Conservation (phyloP, 2,797 vertebrate genomes). For the Coendou prehensilis region DNA sequence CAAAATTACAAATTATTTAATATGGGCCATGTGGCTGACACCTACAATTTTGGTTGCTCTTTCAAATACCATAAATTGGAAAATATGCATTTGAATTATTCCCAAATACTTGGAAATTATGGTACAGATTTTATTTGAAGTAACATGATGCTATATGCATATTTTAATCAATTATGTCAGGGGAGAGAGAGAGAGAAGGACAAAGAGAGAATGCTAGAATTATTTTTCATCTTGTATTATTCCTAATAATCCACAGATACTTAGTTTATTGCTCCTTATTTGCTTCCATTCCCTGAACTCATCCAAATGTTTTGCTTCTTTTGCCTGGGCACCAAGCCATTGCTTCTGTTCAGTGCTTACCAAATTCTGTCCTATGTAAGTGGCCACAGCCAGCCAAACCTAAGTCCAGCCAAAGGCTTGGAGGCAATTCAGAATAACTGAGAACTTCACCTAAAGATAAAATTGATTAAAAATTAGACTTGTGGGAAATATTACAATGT, state of each 20-base stretch:
- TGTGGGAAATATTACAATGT: background rate
- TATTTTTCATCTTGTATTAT: slow-evolving; percentile 80
- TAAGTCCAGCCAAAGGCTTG: slow-evolving; percentile 85
- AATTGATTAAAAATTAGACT: slow-evolving; percentile 19
- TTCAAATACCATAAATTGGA: background rate
- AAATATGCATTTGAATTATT: background rate
- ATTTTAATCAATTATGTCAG: background rate
- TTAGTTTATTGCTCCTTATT: slow-evolving; percentile 85
- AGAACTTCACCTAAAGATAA: slow-evolving; percentile 84
- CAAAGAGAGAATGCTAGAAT: no score
- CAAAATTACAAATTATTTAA: background rate
- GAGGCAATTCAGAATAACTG: slow-evolving; percentile 84
- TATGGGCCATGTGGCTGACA: background rate
- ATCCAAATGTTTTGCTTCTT: slow-evolving; percentile 83
- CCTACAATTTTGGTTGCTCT: background rate
- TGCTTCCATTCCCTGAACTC: slow-evolving; percentile 85
- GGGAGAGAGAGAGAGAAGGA: background rate
- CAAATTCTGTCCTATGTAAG: slow-evolving; percentile 86
- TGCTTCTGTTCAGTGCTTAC: slow-evolving; percentile 85
- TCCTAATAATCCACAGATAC: slow-evolving; percentile 86
- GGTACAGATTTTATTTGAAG: background rate
- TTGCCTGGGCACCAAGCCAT: slow-evolving; percentile 87
- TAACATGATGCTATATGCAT: background rate
- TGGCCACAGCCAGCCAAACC: slow-evolving; percentile 81
- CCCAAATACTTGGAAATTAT: background rate